These are phyloP conservation scores for Drosophila gaucha DNA, from an alignment of 2,888 invertebrate genomes.

Conservation along the genomic window DNA sequence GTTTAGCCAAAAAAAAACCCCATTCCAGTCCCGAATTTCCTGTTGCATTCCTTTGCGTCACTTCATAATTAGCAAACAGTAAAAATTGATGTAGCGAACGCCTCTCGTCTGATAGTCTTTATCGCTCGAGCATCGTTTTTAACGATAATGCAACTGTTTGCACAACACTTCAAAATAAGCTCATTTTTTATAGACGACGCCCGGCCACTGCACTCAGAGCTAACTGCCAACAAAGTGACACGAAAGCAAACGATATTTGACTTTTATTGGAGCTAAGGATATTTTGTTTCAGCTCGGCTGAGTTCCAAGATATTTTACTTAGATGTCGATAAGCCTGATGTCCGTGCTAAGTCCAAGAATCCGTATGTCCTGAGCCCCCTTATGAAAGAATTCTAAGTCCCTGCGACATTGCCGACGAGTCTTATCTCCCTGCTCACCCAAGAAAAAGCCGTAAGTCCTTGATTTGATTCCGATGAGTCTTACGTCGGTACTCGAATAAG, in stretches of 20 bases:
- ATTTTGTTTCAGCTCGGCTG: too few relatives aligned
- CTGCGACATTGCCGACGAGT: too few relatives aligned
- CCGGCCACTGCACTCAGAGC: background rate
- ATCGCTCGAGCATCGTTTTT: slow-evolving; percentile 44
- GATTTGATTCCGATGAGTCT: too few relatives aligned
- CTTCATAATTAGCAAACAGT: slow-evolving; percentile 57
- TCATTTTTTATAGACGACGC: slow-evolving; percentile 32
- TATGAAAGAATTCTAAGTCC: too few relatives aligned
- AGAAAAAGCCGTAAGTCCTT: too few relatives aligned
- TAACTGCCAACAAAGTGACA: slow-evolving; percentile 6
- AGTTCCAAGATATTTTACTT: too few relatives aligned
- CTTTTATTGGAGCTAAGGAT: background rate
- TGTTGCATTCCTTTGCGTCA: slow-evolving; percentile 16
- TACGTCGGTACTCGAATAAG: too few relatives aligned
- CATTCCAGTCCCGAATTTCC: slow-evolving; percentile 6
- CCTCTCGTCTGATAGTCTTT: slow-evolving; percentile 21
- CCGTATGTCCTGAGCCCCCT: too few relatives aligned
- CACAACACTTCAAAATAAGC: slow-evolving; percentile 63
- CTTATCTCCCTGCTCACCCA: too few relatives aligned
- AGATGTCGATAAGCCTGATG: too few relatives aligned
- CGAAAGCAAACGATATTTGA: background rate
- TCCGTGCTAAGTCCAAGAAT: too few relatives aligned
- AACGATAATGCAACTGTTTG: slow-evolving; percentile 64
- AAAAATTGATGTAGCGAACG: slow-evolving; percentile 7
- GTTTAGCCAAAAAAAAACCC: background rate